phyloP scores from a whole-genome alignment of 1,140 invertebrate species.

The Aphelenchoides avenae region DNA sequence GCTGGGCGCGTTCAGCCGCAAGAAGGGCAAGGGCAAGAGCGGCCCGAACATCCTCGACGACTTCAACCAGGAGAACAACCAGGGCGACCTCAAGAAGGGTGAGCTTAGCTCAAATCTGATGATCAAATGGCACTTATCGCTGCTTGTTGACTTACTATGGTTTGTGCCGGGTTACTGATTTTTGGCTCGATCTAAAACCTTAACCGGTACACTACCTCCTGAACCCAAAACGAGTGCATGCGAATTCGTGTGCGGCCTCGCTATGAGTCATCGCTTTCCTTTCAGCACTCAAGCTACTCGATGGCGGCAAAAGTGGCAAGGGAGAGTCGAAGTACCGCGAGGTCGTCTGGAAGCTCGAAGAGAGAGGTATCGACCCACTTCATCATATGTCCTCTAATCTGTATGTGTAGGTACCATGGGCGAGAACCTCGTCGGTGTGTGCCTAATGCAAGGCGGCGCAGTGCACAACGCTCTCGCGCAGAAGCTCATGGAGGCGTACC shows the following conservation, averaged over 20 bases:
- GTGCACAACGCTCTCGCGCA: conserved; percentile 83
- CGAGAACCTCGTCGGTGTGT: conserved; percentile 87
- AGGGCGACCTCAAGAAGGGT: conserved; percentile 59
- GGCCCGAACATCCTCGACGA: conserved; percentile 58
- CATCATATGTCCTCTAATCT: neutral
- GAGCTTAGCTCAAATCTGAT: too few species aligned
- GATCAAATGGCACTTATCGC: too few species aligned
- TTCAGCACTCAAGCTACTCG: conserved; percentile 53
- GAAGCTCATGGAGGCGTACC: conserved; percentile 77
- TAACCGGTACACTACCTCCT: too few species aligned
- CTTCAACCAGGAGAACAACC: conserved; percentile 56
- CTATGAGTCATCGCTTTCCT: too few species aligned
- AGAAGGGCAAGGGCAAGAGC: conserved; percentile 59
- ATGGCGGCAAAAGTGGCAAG: conserved; percentile 64
- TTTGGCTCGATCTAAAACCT: too few species aligned
- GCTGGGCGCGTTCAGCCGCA: too few species aligned
- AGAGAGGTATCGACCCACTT: conserved; percentile 66
- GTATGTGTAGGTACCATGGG: conserved; percentile 79
- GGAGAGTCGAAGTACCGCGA: conserved; percentile 69
- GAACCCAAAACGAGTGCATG: too few species aligned
- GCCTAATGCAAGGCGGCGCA: conserved; percentile 81
- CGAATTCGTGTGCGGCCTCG: too few species aligned
- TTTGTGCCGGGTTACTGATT: too few species aligned
- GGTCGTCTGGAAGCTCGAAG: conserved; percentile 84
- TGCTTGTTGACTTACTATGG: too few species aligned